Evolutionary conservation across 2,888 invertebrate species (phyloP).

Genomic region (Phania funesta): DNA sequence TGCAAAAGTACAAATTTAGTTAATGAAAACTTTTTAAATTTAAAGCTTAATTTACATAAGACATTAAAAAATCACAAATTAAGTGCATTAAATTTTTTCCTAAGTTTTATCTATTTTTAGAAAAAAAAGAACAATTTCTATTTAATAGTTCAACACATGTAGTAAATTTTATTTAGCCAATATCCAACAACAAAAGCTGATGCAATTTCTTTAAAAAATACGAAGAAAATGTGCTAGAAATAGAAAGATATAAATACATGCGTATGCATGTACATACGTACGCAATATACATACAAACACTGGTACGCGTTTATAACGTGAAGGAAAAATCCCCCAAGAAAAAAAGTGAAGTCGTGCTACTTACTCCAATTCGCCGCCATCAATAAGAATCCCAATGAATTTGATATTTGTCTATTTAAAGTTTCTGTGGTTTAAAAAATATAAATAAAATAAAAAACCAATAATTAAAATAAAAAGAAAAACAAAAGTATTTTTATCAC

Average conservation of each 20-base stretch:
- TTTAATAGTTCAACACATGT: background rate
- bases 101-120: too few species aligned
- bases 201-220: constrained; percentile 57
- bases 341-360: constrained; percentile 20
- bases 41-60: too few species aligned
- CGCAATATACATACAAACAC: background rate
- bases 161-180: background rate
- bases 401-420: too few species aligned
- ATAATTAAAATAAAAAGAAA: background rate
- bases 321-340: background rate
- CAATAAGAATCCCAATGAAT: constrained; percentile 14
- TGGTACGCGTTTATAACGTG: background rate
- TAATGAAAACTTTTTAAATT: too few species aligned
- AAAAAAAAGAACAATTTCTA: background rate
- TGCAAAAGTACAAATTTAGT: too few species aligned
- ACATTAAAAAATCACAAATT: too few species aligned
- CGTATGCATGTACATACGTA: too few species aligned
- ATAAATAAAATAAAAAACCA: background rate
- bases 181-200: constrained; percentile 26
- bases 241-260: background rate
- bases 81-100: too few species aligned
- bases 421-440: background rate
- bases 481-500: background rate
- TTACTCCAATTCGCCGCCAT: background rate
- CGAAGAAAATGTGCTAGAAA: constrained; percentile 4